Conservation (phyloP, 2,113 vertebrate species). For the Muntiacus reevesi region DNA sequence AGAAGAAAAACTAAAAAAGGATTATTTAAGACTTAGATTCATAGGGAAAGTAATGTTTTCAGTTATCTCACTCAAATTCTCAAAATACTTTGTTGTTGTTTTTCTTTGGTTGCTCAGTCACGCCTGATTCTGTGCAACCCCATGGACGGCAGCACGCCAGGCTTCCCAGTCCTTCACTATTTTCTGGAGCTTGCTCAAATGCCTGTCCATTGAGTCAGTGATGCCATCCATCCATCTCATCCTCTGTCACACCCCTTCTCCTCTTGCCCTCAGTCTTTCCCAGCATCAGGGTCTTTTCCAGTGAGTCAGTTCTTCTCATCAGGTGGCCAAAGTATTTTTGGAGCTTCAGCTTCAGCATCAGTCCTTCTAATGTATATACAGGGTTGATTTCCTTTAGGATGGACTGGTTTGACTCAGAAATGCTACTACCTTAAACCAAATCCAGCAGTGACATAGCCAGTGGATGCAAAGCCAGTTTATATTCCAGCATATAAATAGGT, state of each 20-base stretch:
- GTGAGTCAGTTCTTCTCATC: not conserved
- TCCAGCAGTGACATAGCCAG: not conserved
- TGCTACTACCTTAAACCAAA: constrained; percentile 6
- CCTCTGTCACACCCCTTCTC: not conserved
- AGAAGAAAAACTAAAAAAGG: constrained; percentile 37
- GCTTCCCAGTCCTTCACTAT: not conserved
- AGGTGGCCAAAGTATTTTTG: not conserved
- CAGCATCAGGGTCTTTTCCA: not conserved
- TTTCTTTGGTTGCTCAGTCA: not conserved
- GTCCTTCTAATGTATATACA: not conserved
- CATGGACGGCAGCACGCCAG: not conserved
- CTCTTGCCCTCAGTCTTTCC: not conserved
- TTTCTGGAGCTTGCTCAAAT: not conserved
- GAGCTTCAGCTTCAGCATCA: not conserved
- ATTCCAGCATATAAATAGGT: not conserved
- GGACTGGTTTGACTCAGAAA: not conserved
- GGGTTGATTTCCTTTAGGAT: not conserved
- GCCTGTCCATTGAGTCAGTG: not conserved
- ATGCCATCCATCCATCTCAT: not conserved
- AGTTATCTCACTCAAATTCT: constrained; percentile 40
- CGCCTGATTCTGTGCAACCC: not conserved
- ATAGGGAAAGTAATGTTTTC: constrained; percentile 29
- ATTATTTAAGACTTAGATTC: constrained; percentile 49
- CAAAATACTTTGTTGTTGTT: not conserved
- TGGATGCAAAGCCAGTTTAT: not conserved